phyloP scores from a whole-genome alignment of 2,888 invertebrate genomes.

The Hypselothyrea guttata region DNA sequence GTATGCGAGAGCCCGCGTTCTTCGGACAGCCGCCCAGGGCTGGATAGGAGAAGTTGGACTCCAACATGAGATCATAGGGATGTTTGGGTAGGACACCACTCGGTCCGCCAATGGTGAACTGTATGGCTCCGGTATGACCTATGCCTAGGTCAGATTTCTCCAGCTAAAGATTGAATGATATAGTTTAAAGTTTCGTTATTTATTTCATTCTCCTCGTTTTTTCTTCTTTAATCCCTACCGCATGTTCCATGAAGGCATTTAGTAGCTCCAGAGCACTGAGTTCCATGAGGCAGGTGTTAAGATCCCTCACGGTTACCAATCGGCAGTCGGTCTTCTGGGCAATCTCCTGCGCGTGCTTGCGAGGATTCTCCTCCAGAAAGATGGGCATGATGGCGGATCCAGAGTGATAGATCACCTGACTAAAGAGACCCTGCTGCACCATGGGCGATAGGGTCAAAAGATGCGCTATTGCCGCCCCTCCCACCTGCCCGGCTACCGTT shows the following conservation, averaged over 20 bases:
- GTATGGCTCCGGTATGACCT: conserved; percentile 79
- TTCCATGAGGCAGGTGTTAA: conserved; percentile 78
- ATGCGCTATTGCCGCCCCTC: conserved; percentile 83
- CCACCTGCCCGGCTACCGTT: conserved; percentile 84
- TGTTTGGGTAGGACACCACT: conserved; percentile 79
- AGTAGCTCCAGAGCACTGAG: conserved; percentile 72
- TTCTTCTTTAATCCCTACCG: too few relatives aligned
- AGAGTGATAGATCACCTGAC: conserved; percentile 83
- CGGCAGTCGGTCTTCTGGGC: conserved; percentile 77
- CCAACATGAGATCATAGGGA: conserved; percentile 77
- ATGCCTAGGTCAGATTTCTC: conserved; percentile 77
- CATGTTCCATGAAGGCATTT: conserved; percentile 77
- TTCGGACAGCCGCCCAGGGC: conserved; percentile 80
- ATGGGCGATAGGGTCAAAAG: conserved; percentile 82
- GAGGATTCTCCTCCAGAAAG: conserved; percentile 83
- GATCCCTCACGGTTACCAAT: conserved; percentile 70
- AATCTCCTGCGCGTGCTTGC: conserved; percentile 80
- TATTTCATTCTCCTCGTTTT: fast-evolving
- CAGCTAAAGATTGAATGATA: conserved; percentile 41
- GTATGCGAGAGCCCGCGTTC: conserved; percentile 75
- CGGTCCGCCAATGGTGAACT: conserved; percentile 81
- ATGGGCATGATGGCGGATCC: conserved; percentile 83
- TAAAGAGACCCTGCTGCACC: conserved; percentile 82
- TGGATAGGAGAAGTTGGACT: conserved; percentile 76
- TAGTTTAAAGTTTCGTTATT: neutral